A percentile compares a stretch with the other conserved stretches of the same genome.
Evolutionary conservation across 2,113 vertebrate species (phyloP).

Genomic region (Bettongia penicillata): DNA sequence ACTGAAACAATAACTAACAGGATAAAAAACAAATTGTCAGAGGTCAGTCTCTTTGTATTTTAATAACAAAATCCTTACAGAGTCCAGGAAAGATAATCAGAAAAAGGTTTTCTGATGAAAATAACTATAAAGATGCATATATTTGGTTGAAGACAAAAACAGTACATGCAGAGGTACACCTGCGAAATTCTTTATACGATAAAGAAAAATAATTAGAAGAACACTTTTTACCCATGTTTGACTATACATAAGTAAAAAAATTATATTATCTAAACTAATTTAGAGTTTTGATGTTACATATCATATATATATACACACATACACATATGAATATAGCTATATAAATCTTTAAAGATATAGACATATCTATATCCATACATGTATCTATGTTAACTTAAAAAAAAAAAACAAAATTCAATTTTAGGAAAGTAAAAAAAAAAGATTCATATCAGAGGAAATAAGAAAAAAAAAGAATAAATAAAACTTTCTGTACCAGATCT

Average conservation of each 20-base stretch:
- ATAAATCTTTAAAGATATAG: neutral
- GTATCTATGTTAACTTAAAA: no score
- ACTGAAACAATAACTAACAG: neutral
- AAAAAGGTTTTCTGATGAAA: neutral
- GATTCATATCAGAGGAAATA: neutral
- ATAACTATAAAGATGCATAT: neutral
- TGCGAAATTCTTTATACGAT: conserved; percentile 23
- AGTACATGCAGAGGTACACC: neutral
- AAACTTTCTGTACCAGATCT: no score
- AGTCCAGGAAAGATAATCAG: neutral
- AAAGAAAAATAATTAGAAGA: neutral
- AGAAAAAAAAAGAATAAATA: no score
- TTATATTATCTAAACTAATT: conserved; percentile 18
- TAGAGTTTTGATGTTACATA: neutral
- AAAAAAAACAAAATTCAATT: neutral
- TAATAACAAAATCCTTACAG: neutral
- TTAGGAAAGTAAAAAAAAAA: neutral
- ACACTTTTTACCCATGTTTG: neutral
- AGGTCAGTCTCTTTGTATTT: neutral
- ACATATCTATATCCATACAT: no score
- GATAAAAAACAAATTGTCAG: neutral
- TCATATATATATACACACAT: neutral
- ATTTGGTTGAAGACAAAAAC: conserved; percentile 53
- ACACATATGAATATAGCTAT: neutral
- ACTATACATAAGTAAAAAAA: neutral